phyloP scores from a whole-genome alignment of 2,797 vertebrate genomes.

The Hephaestus fuliginosus region DNA sequence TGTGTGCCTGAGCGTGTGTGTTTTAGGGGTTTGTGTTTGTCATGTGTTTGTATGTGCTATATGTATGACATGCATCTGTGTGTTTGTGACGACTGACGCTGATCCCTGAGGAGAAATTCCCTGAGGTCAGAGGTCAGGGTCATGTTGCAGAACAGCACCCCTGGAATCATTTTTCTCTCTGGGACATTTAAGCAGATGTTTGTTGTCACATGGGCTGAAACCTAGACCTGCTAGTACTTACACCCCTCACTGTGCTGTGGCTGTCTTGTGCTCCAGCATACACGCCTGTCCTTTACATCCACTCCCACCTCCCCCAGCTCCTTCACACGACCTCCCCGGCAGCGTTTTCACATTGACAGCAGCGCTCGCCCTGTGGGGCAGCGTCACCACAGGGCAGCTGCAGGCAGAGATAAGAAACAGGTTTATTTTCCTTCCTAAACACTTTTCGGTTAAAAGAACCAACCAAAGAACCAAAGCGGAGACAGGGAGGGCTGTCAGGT shows the following conservation, averaged over 20 bases:
- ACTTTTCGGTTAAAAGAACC: slow-evolving; percentile 59
- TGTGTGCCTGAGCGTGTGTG: slow-evolving; percentile 14
- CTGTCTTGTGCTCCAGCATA: slow-evolving; percentile 19
- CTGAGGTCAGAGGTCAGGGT: slow-evolving; percentile 45
- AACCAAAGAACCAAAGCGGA: slow-evolving; percentile 51
- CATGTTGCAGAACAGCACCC: slow-evolving; percentile 2
- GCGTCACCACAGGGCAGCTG: slow-evolving; percentile 70
- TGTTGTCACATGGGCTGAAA: slow-evolving; percentile 33
- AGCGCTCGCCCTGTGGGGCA: slow-evolving; percentile 56
- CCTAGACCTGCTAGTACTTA: slow-evolving; percentile 8
- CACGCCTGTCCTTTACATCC: slow-evolving; percentile 33
- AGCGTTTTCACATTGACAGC: slow-evolving; percentile 70
- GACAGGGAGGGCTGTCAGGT: slow-evolving; percentile 53
- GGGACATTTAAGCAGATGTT: slow-evolving; percentile 20
- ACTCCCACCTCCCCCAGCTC: slow-evolving; percentile 33
- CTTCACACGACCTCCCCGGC: slow-evolving; percentile 61
- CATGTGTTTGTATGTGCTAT: slow-evolving; percentile 12
- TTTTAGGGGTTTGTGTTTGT: slow-evolving; percentile 16
- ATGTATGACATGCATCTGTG: slow-evolving; percentile 10
- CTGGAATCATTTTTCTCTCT: slow-evolving; percentile 9
- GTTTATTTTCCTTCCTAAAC: slow-evolving; percentile 71
- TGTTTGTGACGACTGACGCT: slow-evolving; percentile 29
- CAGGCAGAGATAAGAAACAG: slow-evolving; percentile 76
- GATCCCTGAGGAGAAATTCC: slow-evolving; percentile 25
- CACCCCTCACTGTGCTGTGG: slow-evolving; percentile 1